Evolutionary conservation across 2,888 invertebrate species (phyloP), one percentile per base, ranked within the genome.

Genomic region (Lasius fuliginosus): DNA sequence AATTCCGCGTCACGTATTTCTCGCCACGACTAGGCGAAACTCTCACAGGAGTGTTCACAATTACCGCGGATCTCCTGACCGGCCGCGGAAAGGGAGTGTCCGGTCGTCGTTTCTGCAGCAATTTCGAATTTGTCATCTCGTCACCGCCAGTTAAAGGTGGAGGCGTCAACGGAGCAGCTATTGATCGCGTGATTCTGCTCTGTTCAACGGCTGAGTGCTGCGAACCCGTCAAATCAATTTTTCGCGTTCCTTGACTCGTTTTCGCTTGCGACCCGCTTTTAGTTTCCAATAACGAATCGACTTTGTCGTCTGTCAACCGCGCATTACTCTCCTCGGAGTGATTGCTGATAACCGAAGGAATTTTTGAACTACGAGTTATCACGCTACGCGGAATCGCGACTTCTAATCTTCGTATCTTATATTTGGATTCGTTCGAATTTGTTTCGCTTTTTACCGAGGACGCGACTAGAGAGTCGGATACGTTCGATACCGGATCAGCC

Each of bases 61-160:
- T 82, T 0, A 85, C 33, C 49, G 77, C 60, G 0, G 91, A 91
- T 30, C 89, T 90, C 2, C 91, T 92, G 0, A 88, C 75, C 0
- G 92, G 91, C 8, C 90, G 82, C 11, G 88, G 83, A 3, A 93
- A 87, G 0, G 94, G 93, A 1, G 94, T 94, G 30, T 93, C 94
- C 0, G 94, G 93, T 67, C 92, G 89, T 53, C 88, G 91, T 73
- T 79, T 90, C 8, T 73, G 86, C 0, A 42, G 8, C 11, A 82
- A 64, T 81, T 84, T 90, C 8, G 84, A 23, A 75, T 49, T 79
- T 9, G 64, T 49, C 36, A 5, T 42, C 30, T 77, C 33, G 30
- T 85, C 42, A 65, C 75, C 12, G 60, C n/a, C 42, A 58, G 6
- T 4, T 40, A 18, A 11, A 30, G 11, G 12, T 12, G 69, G 42